These are phyloP conservation scores for Thaumetopoea pityocampa DNA, from an alignment of 1,140 invertebrate species.

Conservation along the genomic window DNA sequence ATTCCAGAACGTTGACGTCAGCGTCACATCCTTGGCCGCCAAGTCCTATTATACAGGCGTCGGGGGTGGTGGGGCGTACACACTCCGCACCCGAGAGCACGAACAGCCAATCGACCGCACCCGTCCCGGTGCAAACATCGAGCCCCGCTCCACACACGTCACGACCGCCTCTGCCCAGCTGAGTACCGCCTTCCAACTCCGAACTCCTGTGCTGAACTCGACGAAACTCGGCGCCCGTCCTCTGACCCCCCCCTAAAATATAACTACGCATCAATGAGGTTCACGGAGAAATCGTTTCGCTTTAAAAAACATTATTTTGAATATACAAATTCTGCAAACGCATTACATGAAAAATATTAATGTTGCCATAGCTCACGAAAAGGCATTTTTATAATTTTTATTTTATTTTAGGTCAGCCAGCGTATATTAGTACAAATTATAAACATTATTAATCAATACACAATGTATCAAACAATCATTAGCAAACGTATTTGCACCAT, in stretches of 20 bases:
- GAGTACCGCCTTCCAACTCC: slow-evolving; percentile 75
- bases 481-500: too few relatives aligned
- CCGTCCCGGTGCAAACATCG: slow-evolving; percentile 41
- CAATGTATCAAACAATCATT: too few relatives aligned
- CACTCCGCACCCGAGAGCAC: slow-evolving; percentile 84
- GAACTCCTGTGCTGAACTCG: slow-evolving; percentile 75
- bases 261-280: slow-evolving; percentile 43
- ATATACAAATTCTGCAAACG: slow-evolving; percentile 16
- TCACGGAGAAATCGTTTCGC: slow-evolving; percentile 56
- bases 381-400: too few relatives aligned
- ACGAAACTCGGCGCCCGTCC: slow-evolving; percentile 71
- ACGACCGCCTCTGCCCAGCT: slow-evolving; percentile 71
- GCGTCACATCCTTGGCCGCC: slow-evolving; percentile 83
- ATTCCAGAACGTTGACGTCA: slow-evolving; percentile 74
- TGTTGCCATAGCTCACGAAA: too few relatives aligned
- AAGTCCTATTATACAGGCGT: slow-evolving; percentile 83
- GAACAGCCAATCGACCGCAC: slow-evolving; percentile 65
- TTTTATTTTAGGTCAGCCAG: too few relatives aligned
- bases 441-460: too few relatives aligned
- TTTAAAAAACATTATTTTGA: slow-evolving; percentile 22
- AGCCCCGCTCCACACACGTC: slow-evolving; percentile 57
- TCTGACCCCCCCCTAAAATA: slow-evolving; percentile 51
- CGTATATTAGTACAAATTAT: too few relatives aligned
- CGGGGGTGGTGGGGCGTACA: slow-evolving; percentile 82
- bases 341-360: slow-evolving; percentile 14